Percentiles rank a stretch among this genome's conserved stretches.
Conservation (phyloP, 2,797 vertebrate genomes). For the Nothura maculosa region DNA sequence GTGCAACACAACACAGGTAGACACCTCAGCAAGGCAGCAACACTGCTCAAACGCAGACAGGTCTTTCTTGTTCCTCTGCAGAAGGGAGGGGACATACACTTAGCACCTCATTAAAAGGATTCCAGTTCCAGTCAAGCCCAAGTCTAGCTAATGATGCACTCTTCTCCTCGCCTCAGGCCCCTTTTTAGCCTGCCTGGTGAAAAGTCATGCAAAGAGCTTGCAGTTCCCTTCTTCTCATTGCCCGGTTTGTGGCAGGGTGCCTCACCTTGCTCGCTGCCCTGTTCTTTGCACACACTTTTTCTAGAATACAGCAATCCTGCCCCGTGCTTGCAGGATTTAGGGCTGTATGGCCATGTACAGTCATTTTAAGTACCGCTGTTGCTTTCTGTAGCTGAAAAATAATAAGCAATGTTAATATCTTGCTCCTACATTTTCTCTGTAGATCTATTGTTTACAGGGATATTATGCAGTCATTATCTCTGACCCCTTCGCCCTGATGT, state of each 20-base stretch:
- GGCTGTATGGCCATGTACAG: neutral
- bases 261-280: accelerated
- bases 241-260: neutral
- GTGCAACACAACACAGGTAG: neutral
- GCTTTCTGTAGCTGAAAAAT: neutral
- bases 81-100: neutral
- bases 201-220: neutral
- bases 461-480: neutral
- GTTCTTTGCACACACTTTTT: neutral
- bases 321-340: neutral
- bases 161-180: neutral
- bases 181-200: neutral
- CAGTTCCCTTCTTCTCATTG: accelerated
- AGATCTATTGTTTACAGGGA: accelerated
- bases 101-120: neutral
- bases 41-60: neutral
- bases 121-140: neutral
- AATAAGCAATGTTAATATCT: neutral
- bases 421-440: neutral
- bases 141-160: neutral
- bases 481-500: neutral
- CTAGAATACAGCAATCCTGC: neutral
- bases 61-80: neutral
- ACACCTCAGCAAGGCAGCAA: too few relatives aligned
- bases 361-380: neutral